Percentiles rank a stretch among this genome's conserved stretches.
Conservation (phyloP, 2,113 vertebrate species). For the Sclerurus mexicanus region DNA sequence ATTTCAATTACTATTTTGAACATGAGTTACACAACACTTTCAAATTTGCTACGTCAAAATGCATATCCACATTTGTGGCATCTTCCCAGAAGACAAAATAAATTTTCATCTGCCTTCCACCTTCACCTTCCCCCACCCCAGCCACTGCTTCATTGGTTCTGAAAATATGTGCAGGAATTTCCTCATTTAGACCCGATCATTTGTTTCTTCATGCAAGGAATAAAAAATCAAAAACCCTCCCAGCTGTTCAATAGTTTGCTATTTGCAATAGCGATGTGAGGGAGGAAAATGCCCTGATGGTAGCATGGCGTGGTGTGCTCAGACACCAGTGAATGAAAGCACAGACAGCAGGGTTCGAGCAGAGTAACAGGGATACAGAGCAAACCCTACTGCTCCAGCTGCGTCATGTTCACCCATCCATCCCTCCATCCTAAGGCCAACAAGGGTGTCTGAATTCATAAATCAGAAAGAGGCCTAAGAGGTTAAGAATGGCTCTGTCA, state of each 20-base stretch:
- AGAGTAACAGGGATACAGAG: accelerated
- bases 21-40: constrained; percentile 26
- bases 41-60: neutral
- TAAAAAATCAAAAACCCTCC: neutral
- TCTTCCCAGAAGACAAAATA: neutral
- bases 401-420: neutral
- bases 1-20: constrained; percentile 69
- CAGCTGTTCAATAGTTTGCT: neutral
- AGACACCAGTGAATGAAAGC: neutral
- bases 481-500: neutral
- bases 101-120: neutral
- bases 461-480: neutral
- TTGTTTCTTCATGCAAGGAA: neutral
- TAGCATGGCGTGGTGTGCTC: accelerated
- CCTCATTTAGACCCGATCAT: neutral
- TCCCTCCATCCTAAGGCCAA: neutral
- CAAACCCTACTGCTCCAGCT: neutral
- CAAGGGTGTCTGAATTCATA: neutral
- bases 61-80: neutral
- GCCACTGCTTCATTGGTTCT: neutral
- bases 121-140: neutral
- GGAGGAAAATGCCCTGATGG: neutral
- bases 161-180: neutral
- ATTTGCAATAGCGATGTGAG: neutral
- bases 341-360: neutral